Conservation (phyloP, 2,888 invertebrate genomes). For the Drosophila koepferae region DNA sequence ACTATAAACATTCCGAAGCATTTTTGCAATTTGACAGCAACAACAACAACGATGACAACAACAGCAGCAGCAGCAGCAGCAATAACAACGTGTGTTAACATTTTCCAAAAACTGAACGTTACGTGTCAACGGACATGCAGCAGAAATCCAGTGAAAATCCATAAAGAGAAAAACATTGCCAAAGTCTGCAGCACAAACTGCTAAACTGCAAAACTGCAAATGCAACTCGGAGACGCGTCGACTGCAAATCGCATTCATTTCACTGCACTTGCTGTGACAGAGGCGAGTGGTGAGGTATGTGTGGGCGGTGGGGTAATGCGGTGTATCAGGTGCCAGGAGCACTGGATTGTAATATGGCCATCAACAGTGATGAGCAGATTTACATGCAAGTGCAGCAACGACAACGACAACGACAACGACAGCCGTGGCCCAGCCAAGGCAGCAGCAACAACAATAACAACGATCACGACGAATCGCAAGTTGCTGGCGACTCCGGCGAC, state of each 20-base stretch:
- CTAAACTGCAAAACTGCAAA: slow-evolving; percentile 35
- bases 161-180: slow-evolving; percentile 66
- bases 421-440: slow-evolving; percentile 25
- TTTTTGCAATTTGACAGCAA: slow-evolving; percentile 70
- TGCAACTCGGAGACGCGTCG: slow-evolving; percentile 68
- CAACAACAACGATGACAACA: slow-evolving; percentile 26
- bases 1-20: slow-evolving; percentile 81
- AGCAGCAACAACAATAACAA: slow-evolving; percentile 31
- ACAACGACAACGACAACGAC: slow-evolving; percentile 23
- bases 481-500: slow-evolving; percentile 50
- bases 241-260: slow-evolving; percentile 83
- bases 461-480: slow-evolving; percentile 34
- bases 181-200: slow-evolving; percentile 31
- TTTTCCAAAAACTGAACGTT: slow-evolving; percentile 58
- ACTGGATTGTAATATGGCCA: slow-evolving; percentile 77
- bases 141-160: slow-evolving; percentile 65
- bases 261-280: slow-evolving; percentile 18
- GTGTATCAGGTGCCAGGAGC: slow-evolving; percentile 41
- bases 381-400: slow-evolving; percentile 80
- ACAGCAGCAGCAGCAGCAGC: slow-evolving; percentile 20
- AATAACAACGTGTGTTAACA: slow-evolving; percentile 42
- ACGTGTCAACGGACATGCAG: slow-evolving; percentile 67
- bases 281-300: neutral
- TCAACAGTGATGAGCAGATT: slow-evolving; percentile 83
- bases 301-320: neutral